Evolutionary conservation across 2,113 vertebrate genomes (phyloP).

Genomic region (Craseonycteris thonglongyai): DNA sequence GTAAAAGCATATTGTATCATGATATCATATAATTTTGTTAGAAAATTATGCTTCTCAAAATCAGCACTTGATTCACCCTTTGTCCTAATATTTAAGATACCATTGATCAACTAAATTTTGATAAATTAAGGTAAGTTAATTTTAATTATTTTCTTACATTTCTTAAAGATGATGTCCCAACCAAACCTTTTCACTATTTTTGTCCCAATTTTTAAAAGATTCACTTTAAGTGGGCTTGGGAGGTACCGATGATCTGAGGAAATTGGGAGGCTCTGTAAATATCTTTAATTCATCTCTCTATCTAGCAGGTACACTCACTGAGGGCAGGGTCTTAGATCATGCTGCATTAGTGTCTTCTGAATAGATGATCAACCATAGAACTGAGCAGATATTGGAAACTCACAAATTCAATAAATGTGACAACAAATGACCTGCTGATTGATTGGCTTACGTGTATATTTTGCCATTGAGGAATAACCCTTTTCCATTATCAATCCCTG

Average conservation of each 20-base stretch:
- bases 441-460: background rate
- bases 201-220: background rate
- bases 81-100: slow-evolving; percentile 36
- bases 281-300: background rate
- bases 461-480: background rate
- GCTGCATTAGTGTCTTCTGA: background rate
- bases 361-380: background rate
- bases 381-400: background rate
- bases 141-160: background rate
- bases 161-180: background rate
- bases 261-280: background rate
- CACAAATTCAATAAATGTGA: background rate
- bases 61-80: slow-evolving; percentile 10
- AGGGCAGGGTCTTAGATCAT: background rate
- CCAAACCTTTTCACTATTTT: background rate
- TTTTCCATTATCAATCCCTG: background rate
- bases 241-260: background rate
- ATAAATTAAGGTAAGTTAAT: background rate
- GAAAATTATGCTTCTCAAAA: slow-evolving; percentile 47
- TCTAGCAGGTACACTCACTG: background rate
- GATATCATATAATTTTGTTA: slow-evolving; percentile 34
- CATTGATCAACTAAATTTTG: background rate
- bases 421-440: background rate
- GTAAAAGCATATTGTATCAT: background rate
- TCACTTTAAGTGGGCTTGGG: background rate